Base-by-base conservation (phyloP, 2,797 vertebrate species). In the Gambelia wislizenii region DNA sequence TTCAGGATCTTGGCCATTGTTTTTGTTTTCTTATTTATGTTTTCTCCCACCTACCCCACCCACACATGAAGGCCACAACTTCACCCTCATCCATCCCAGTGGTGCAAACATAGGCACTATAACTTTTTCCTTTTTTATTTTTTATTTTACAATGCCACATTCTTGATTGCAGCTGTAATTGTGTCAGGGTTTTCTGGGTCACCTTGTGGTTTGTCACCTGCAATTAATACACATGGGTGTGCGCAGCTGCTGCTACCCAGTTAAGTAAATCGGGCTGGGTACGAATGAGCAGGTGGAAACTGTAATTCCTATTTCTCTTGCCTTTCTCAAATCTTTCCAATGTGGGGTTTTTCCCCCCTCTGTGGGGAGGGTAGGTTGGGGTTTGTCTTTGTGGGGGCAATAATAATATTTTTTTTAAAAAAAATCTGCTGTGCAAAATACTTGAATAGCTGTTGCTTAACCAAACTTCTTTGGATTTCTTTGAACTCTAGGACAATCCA, bases 141-240 rank as follows among this genome's bases (percentile, higher is more conserved):
- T 44, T 30, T 10, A 36, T 54, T 64, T 54, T 56, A 14, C 4
- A 52, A 75, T 49, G 27, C 42, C 75, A 69, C 44, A 36, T 67
- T 83, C 54, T 64, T 52, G 80, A 64, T 82, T n/a, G 5, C 39
- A 25, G 16, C 14, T 49, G 52, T 83, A 83, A 88, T 80, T 47
- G 69, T 54, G 20, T 33, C 70, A 39, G 20, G 10, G 80, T 64
- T 88, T 88, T 88, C 70, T 88, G 87, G 87, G 87, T 88, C 87
- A 75, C 13, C 42, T 70, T 83, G 87, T 88, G 87, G 87, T 88
- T 83, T 88, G 70, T 42, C 87, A 88, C 87, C 79, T 88, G 87
- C 14, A n/a, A 9, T 87, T 56, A 59, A 76, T 52, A 6, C 44
- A n/a, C 33, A 10, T 44, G 27, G 20, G 9, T 27, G 33, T 9